Evolutionary conservation across 35 echinoderm and acorn worm species (phyloP), one percentile per base, ranked within the genome.

Genomic region (Hemicentrotus pulcherrimus): DNA sequence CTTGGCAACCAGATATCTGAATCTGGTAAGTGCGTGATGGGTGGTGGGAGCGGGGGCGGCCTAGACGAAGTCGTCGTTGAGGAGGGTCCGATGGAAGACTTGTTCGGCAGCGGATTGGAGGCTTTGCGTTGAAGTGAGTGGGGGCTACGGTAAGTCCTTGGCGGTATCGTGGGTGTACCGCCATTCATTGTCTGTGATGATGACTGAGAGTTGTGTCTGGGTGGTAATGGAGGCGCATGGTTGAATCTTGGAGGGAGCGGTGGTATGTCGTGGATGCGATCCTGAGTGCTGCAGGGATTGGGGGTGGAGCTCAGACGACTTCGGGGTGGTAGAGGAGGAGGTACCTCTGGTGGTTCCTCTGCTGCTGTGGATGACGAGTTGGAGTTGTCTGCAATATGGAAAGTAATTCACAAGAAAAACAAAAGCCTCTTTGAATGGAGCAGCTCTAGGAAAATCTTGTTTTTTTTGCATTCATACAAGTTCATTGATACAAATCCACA

Each of bases 221-320:
- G 97, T n/a, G 97, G 97, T 31, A 97, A 86, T 9, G 97, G 96
- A 22, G 97, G 97, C 33, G 91, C 91, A 32, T 41, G 33, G 30
- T 94, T 60, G 47, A 95, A 95, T 60, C 97, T 97, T 87, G 97
- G 97, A 35, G 97, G 97, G 31, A 98, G 95, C 31, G 86, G 97
- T 86, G 96, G 97, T 46, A 48, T 10, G 92, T 31, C 46, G 28
- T 94, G 47, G 22, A 95, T 61, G 70, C 88, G 71, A 30, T 91
- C 94, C 30, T 88, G 41, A 50, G 46, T 61, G 61, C 41, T 61
- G 61, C 65, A 30, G 46, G 93, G 86, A 93, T 65, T 58, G 2
- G 91, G 91, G 3, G 91, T 93, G 46, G 91, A 93, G 94, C 94
- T 96, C 32, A 85, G 94, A 47, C 94, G 96, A 18, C 52, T 92